Evolutionary conservation across 2,113 vertebrate species (phyloP).

Genomic region (Bagarius yarrelli): DNA sequence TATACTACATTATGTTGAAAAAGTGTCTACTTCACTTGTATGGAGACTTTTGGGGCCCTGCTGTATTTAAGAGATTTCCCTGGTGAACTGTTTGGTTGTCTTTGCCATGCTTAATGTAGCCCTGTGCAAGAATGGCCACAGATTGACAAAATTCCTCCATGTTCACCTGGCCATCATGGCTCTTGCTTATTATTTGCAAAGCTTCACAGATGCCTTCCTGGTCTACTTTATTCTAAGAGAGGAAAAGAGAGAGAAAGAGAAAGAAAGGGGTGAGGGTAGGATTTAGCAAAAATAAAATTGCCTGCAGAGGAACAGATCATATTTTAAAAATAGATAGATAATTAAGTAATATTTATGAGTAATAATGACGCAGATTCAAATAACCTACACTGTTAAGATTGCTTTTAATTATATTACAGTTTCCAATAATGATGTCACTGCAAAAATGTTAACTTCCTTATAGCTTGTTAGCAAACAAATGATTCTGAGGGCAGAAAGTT

Average conservation of each 20-base stretch:
- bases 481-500: no score
- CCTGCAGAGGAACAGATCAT: background rate
- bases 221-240: conserved; percentile 57
- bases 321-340: background rate
- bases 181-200: conserved; percentile 66
- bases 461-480: background rate
- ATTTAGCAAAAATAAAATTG: background rate
- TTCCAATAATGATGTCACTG: background rate
- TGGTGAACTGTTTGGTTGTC: conserved; percentile 14
- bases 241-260: background rate
- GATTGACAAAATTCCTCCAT: conserved; percentile 67
- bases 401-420: background rate
- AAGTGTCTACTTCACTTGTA: no score
- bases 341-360: no score
- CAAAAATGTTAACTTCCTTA: background rate
- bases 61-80: background rate
- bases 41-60: background rate
- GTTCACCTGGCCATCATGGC: conserved; percentile 67
- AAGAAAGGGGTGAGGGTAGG: background rate
- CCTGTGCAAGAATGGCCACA: conserved; percentile 58
- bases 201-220: conserved; percentile 58
- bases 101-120: conserved; percentile 58
- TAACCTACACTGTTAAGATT: no score
- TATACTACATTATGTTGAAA: no score
- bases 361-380: no score